Evolutionary conservation across 2,797 vertebrate species (phyloP).

Genomic region (Morelia viridis): DNA sequence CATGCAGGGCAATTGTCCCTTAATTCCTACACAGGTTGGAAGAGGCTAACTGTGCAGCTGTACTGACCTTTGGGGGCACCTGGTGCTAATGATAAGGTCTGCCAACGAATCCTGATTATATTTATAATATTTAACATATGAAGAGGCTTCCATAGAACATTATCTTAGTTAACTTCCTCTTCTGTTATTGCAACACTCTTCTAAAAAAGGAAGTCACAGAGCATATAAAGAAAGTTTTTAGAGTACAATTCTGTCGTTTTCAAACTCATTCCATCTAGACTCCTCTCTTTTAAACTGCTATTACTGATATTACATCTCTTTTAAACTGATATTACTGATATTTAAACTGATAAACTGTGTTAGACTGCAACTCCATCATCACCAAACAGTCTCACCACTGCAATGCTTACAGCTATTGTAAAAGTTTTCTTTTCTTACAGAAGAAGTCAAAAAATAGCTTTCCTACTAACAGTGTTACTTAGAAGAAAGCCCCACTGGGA

Average conservation of each 20-base stretch:
- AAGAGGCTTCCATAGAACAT: not conserved
- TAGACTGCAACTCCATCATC: not conserved
- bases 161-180: conserved; percentile 11
- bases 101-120: not conserved
- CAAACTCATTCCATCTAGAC: not conserved
- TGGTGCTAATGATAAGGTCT: not conserved
- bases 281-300: not conserved
- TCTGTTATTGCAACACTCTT: not conserved
- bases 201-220: not conserved
- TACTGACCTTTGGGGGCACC: not conserved
- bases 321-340: not conserved
- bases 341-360: not conserved
- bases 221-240: not conserved
- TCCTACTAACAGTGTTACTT: not conserved
- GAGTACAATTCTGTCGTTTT: not conserved
- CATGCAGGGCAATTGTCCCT: not conserved
- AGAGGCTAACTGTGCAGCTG: too few relatives aligned
- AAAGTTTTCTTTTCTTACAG: not conserved
- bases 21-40: not conserved
- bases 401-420: not conserved
- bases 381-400: not conserved
- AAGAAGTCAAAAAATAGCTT: not conserved
- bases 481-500: not conserved
- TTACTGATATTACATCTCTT: not conserved
- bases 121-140: not conserved